Evolutionary conservation across 2,888 invertebrate genomes (phyloP), one percentile per base, ranked within the genome.

Genomic region (Cephalotes varians): DNA sequence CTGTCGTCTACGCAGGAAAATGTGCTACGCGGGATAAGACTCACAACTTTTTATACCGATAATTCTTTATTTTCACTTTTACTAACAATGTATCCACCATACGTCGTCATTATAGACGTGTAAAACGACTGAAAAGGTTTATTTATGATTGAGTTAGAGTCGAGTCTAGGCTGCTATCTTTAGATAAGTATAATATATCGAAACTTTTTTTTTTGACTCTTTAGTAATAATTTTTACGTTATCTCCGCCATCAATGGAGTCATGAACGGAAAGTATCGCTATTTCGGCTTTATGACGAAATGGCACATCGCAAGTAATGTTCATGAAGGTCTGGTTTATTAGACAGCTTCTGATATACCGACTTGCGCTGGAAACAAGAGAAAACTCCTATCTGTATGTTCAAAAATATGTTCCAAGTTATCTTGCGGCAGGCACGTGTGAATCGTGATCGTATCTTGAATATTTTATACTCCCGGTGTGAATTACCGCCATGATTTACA

Each of bases 401-500:
- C 44, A 31, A 44, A 72, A 79, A 71, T 44, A 21, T 25, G 73
- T 34, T 12, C 21, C 65, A 40, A n/a, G 51, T 76, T 79, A 72
- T 72, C 77, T 56, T n/a, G 72, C 54, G 12, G 54, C 72, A n/a
- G 25, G 15, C 44, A 71, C 34, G 12, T 51, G 77, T 44, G 69
- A 40, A 21, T 51, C 69, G 51, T 54, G 77, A 79, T 79, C 56
- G 71, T 71, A 79, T 79, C 77, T 62, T 79, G 72, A 79, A 79
- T 79, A 79, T 72, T 71, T 79, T 71, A 79, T 72, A 72, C 44
- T 44, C 56, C 56, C 72, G 12, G 18, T 31, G 77, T 72, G 77
- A 79, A 79, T 79, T 72, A 72, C 77, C 40, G 12, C 21, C 10
- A 72, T 56, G 56, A 79, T 79, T 56, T 54, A 71, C 25, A 72